These are phyloP conservation scores for Seriola dumerili DNA, from an alignment of 2,113 vertebrate genomes.

Conservation along the genomic window DNA sequence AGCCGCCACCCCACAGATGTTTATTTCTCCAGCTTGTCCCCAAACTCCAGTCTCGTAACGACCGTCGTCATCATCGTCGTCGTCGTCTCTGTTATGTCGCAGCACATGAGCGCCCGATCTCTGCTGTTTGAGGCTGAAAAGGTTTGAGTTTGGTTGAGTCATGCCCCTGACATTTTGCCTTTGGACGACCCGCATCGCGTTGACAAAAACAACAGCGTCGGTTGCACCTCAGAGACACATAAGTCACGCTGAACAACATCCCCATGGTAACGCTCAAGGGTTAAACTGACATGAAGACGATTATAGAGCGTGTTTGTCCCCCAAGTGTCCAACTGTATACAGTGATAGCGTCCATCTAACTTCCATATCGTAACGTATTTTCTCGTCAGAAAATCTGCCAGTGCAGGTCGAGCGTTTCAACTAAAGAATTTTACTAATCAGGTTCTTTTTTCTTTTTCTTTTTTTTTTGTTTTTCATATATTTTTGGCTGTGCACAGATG, in stretches of 20 bases:
- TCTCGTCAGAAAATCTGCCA: too few relatives aligned
- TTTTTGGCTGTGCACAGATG: too few relatives aligned
- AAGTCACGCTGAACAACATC: constrained; percentile 35
- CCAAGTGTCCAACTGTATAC: constrained; percentile 28
- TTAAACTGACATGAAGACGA: constrained; percentile 58
- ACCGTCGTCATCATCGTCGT: not conserved
- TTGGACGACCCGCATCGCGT: constrained; percentile 42
- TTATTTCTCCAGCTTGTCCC: constrained; percentile 53
- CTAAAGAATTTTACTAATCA: not conserved
- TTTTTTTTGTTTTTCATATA: too few relatives aligned
- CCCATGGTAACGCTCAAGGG: constrained; percentile 29
- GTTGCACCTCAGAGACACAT: constrained; percentile 46
- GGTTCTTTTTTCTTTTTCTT: too few relatives aligned
- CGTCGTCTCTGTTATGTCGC: constrained; percentile 28
- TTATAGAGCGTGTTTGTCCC: constrained; percentile 28
- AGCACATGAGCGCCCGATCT: constrained; percentile 7
- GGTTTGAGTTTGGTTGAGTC: constrained; percentile 52
- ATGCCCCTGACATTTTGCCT: constrained; percentile 19
- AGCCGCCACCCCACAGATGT: constrained; percentile 33
- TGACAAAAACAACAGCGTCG: constrained; percentile 54
- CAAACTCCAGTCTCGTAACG: constrained; percentile 19
- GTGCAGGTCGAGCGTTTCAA: too few relatives aligned
- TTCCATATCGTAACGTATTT: too few relatives aligned
- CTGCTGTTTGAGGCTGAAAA: constrained; percentile 31
- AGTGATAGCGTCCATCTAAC: not conserved